Evolutionary conservation across 2,888 invertebrate genomes (phyloP), one percentile per base, ranked within the genome.

Genomic region (Zootermopsis nevadensis): DNA sequence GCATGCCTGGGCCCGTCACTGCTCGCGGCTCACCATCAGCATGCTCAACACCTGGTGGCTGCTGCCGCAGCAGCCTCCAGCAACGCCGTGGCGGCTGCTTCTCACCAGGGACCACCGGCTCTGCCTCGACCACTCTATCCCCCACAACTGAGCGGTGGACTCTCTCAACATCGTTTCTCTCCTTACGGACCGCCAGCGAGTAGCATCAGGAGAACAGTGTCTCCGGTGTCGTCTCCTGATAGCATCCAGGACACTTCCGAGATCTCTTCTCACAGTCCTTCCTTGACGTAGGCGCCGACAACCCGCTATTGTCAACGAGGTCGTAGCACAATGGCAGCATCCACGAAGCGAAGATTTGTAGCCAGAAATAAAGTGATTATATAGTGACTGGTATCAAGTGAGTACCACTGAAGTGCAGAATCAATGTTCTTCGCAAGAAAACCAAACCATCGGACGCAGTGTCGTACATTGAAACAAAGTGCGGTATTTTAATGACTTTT

Each of bases 1-100:
- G 93, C 94, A 15, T 93, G 94, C 87, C 87, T 94, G 80, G 93
- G 93, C 69, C 93, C 94, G 2, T 93, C 93, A 85, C 88, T 94
- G 67, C 89, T 93, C 77, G 90, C 91, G 7, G 89, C 89, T 1
- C 94, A 84, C 24, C 83, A 77, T 33, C 82, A 94, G 81, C 94
- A 94, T 87, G 94, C 94, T 87, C 93, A 93, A 86, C 91, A 91
- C 85, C 87, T 94, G 77, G 92, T 92, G 0, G 89, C 90, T 0
- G 89, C 90, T 0, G 89, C 89, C 67, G 90, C 92, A 6, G n/a
- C n/a, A 15, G 79, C 85, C 48, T 38, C 85, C 33, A 31, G 81
- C 72, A 79, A 83, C 31, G 82, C 79, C 77, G 81, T 69, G n/a
- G 72, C 85, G 48, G 69, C 83, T 31, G 80, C 84, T 66, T 82